These are phyloP conservation scores for Oscheius onirici DNA, from an alignment of 2,888 invertebrate species.

Conservation along the genomic window DNA sequence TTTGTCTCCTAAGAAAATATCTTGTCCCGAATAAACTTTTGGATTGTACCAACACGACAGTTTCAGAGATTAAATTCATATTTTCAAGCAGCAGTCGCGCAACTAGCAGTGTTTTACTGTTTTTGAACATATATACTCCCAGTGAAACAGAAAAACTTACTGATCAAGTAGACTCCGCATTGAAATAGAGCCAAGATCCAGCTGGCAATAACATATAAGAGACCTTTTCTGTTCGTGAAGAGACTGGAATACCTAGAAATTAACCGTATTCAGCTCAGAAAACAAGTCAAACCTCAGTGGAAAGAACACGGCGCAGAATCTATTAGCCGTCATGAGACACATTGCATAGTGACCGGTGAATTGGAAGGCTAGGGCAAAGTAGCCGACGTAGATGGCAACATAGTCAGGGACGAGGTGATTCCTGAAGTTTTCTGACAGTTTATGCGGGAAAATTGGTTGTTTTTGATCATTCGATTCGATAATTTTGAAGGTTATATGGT, in stretches of 20 bases:
- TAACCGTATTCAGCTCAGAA: neutral
- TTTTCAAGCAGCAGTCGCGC: too few species aligned
- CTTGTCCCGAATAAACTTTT: too few species aligned
- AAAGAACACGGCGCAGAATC: neutral
- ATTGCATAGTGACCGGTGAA: neutral
- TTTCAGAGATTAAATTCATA: too few species aligned
- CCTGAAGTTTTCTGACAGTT: too few species aligned
- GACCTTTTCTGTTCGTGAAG: neutral
- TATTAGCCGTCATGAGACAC: neutral
- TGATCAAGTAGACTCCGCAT: neutral
- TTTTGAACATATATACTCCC: neutral
- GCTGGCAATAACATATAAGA: neutral
- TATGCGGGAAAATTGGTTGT: too few species aligned
- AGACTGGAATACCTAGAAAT: neutral
- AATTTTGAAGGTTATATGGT: too few species aligned
- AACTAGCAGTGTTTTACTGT: too few species aligned
- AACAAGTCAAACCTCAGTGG: neutral
- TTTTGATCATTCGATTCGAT: too few species aligned
- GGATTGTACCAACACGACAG: too few species aligned
- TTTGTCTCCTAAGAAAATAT: too few species aligned
- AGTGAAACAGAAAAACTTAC: neutral
- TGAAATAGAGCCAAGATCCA: neutral
- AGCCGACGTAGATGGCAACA: neutral
- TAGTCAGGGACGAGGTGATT: neutral
- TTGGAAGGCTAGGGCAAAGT: neutral